A percentile compares a stretch with the other conserved stretches of the same genome.
Conservation (phyloP, 1,140 invertebrate genomes). For the Berghia stephanieae region DNA sequence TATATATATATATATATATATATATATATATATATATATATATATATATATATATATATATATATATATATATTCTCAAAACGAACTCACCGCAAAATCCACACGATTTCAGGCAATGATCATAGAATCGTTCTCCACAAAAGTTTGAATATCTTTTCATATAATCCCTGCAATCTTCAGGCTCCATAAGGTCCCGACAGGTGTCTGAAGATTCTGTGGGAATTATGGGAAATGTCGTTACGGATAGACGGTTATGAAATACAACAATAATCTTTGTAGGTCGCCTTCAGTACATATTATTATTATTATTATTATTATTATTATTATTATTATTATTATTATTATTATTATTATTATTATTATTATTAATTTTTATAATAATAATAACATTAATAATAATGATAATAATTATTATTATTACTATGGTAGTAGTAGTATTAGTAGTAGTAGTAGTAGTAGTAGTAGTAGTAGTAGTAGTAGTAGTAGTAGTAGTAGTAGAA, state of each 20-base stretch:
- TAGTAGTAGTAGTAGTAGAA: constrained; percentile 2
- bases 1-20: neutral
- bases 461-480: neutral
- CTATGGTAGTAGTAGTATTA: too few species aligned
- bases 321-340: neutral
- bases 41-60: neutral
- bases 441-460: too few species aligned
- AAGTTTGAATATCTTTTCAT: neutral
- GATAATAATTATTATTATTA: too few species aligned
- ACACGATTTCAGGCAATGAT: neutral
- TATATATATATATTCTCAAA: neutral
- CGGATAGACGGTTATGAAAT: neutral
- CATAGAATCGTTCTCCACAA: neutral
- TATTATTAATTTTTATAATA: neutral
- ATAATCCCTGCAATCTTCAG: too few species aligned
- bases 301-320: neutral
- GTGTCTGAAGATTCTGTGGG: neutral
- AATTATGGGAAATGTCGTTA: neutral
- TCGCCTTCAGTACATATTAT: neutral
- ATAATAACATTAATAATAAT: too few species aligned
- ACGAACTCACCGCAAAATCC: neutral
- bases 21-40: neutral
- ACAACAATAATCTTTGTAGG: neutral
- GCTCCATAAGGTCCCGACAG: neutral
- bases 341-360: neutral